Base-by-base conservation (phyloP, 2,888 invertebrate genomes). In the Zaprionus obscuricornis region DNA sequence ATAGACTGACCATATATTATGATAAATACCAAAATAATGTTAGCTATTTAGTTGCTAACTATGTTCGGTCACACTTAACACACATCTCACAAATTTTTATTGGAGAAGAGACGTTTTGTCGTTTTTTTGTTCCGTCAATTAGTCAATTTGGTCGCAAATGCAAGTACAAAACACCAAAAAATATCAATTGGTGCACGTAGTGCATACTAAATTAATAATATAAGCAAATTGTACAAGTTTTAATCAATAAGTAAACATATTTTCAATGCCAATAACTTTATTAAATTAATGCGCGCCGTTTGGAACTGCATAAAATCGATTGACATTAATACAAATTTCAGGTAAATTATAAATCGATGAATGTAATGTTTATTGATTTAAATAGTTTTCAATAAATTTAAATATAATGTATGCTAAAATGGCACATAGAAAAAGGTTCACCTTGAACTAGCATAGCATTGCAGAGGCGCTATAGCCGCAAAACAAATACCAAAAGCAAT, bases 101-200 rank as follows among this genome's bases (percentile, higher is more conserved):
- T 13, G 13, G 8, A 36, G 14, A 46, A 42, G n/a, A n/a, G 70
- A 42, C 66, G 52, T 56, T 11, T 20, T 3, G 43, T 34, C 18
- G 45, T 7, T 22, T 14, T 16, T 36, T 18, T 16, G 3, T 34
- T 40, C 33, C 22, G 37, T 37, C 29, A 34, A 66, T 52, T 26
- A 24, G 16, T 29, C 34, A 10, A 58, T 81, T 77, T 51, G 72
- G 58, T 37, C 56, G 27, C 54, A 51, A 62, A 74, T 77, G 82
- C 76, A 77, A 82, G 54, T 77, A 27, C 78, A 69, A 55, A 57
- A 22, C 57, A 62, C 52, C 45, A 62, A 49, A 33, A 36, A 40
- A 46, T 16, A 26, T 34, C 7, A 18, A 40, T 36, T 70, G 56
- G 51, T 46, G 46, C 42, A 42, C 49, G 66, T 50, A 69, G 66